Evolutionary conservation across 2,113 vertebrate genomes (phyloP), one percentile per base, ranked within the genome.

Genomic region (Pseudois nayaur): DNA sequence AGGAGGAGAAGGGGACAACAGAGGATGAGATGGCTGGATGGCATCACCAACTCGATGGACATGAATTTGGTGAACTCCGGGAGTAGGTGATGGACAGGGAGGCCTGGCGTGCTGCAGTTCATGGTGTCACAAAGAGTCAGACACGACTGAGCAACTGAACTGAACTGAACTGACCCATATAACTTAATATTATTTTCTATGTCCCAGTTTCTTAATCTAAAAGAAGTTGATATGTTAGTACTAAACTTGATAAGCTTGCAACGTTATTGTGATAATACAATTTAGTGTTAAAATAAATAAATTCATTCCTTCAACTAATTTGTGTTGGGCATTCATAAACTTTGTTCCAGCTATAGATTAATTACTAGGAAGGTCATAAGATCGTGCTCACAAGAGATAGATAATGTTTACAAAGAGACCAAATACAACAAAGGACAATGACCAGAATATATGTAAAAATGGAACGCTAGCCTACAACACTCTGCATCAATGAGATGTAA

Each of bases 171-270:
- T 57, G 21, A 59, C 4, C 6, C 5, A 87, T 5, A 59, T 31
- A 82, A 89, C 8, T 89, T 59, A 60, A 71, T 87, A 40, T 54
- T 71, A 48, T 82, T 86, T 74, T 36, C 86, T 95, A 27, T 23
- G 7, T 14, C 0, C 16, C 4, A 52, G 0, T 16, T 92, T 76
- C 19, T 86, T 92, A 33, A 81, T 29, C 12, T 91, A 76, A 91
- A 95, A 89, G 0, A 76, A 83, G 36, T 36, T 76, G 9, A 1
- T 14, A 48, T 45, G 48, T 27, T 93, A 52, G 2, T 64, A 52
- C 43, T 62, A 92, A 93, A 16, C 45, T 48, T 67, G 9, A 48
- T 67, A 95, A 55, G 33, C 0, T 74, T 84, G 7, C 9, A 88
- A 64, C 79, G 11, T 78, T 48, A 88, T 71, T 89, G 33, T n/a